Evolutionary conservation across 2,113 vertebrate species (phyloP).

Genomic region (Centropristis striata): DNA sequence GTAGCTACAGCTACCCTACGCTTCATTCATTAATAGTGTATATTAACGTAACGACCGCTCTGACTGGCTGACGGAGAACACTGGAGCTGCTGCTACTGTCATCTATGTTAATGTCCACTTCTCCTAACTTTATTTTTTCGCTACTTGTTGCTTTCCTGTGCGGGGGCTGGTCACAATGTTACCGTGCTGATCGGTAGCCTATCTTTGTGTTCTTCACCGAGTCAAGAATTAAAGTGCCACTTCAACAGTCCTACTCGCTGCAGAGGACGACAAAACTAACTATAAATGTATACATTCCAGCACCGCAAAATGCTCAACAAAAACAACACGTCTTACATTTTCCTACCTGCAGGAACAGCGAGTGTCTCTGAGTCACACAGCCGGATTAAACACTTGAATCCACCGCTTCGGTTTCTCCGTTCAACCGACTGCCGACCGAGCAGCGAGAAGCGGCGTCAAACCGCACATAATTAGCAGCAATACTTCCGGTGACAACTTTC

Average conservation of each 20-base stretch:
- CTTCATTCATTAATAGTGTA: not conserved
- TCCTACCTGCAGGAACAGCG: constrained; percentile 49
- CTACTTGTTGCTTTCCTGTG: constrained; percentile 47
- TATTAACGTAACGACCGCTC: not conserved
- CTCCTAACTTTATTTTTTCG: constrained; percentile 4
- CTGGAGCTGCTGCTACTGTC: fast-evolving
- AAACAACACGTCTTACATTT: not conserved
- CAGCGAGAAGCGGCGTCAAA: constrained; percentile 1
- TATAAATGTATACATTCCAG: not conserved
- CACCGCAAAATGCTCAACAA: too few species aligned
- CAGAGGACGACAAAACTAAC: not conserved
- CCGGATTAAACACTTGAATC: constrained; percentile 51
- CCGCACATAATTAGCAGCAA: fast-evolving
- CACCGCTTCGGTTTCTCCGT: constrained; percentile 48
- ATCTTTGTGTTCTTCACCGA: constrained; percentile 13
- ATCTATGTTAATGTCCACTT: not conserved
- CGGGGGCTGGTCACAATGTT: not conserved
- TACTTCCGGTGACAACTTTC: constrained; percentile 12
- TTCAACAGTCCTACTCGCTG: not conserved
- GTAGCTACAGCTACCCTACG: constrained; percentile 27
- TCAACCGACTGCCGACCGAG: constrained; percentile 9
- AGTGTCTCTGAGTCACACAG: constrained; percentile 1
- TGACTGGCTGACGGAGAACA: not conserved
- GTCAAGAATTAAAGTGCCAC: constrained; percentile 19
- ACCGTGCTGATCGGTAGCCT: not conserved